Base-by-base conservation (phyloP, 2,888 invertebrate genomes). In the Euplexia lucipara region DNA sequence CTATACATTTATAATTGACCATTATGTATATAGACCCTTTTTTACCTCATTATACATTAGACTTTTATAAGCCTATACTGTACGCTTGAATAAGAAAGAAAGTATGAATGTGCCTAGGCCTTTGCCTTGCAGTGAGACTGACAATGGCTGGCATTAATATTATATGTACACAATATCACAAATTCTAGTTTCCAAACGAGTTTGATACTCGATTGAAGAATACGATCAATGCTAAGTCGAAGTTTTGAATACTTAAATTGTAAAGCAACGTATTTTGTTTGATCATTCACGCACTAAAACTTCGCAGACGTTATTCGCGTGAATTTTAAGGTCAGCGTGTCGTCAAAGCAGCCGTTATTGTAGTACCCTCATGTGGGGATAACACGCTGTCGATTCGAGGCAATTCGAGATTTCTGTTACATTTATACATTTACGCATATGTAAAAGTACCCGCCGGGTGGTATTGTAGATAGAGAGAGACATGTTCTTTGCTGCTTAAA, bases 1-100 rank as follows among this genome's bases (percentile, higher is more conserved):
- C 70, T 66, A 72, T 54, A 75, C 73, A 57, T 49, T 49, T 61
- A 61, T 71, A 73, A 78, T 65, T 65, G 49, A 42, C 66, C 53
- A 66, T 71, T 67, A 51, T 72, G 42, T 52, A 47, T 22, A 47
- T 34, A 51, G 7, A 69, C 51, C 65, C 62, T 47, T 66, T 70
- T 54, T 61, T 58, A 54, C 16, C 52, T 48, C 44, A 71, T 68
- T 67, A 54, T 70, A 62, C 45, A 66, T 58, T 56, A 53, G 58
- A 63, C 45, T 44, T 71, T 76, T 68, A 59, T 60, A 54, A 54
- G 30, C 47, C 53, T 39, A 59, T 48, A 49, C 52, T 53, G 35
- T 60, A 47, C 72, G 66, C 49, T 71, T 71, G 26, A 78, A 71
- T 56, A 72, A 48, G 52, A 42, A 51, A 44, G n/a, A n/a, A n/a